Evolutionary conservation across 2,113 vertebrate species (phyloP).

Genomic region (Penelope pileata): DNA sequence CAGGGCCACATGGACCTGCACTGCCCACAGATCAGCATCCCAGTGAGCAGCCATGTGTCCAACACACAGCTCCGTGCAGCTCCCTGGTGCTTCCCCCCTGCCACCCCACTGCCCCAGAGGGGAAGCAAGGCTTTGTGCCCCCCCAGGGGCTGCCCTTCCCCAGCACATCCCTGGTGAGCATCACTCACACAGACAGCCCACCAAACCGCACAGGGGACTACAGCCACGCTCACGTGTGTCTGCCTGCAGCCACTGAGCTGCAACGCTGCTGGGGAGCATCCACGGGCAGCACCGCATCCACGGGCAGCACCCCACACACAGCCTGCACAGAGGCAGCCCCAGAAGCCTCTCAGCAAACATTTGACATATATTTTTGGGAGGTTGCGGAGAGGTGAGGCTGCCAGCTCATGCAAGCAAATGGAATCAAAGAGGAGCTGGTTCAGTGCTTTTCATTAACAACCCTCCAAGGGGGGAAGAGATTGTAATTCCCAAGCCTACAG

Average conservation of each 20-base stretch:
- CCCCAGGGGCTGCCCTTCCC: accelerated
- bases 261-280: background rate
- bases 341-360: background rate
- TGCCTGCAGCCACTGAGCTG: background rate
- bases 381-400: background rate
- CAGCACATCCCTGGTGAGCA: background rate
- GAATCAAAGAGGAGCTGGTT: slow-evolving; percentile 66
- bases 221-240: background rate
- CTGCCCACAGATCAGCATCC: too few species aligned
- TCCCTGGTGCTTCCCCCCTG: background rate
- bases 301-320: background rate
- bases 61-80: background rate
- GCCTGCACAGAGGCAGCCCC: background rate
- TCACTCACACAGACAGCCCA: background rate
- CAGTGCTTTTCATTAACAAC: slow-evolving; percentile 70
- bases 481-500: slow-evolving; percentile 43
- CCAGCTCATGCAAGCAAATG: slow-evolving; percentile 50
- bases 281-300: too few species aligned
- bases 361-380: background rate
- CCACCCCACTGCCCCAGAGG: too few species aligned
- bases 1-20: too few species aligned
- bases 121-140: accelerated
- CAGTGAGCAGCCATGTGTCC: too few species aligned
- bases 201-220: background rate
- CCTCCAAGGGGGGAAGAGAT: background rate